These are phyloP conservation scores for Chionomys nivalis DNA, from an alignment of 2,113 vertebrate genomes.

Conservation along the genomic window DNA sequence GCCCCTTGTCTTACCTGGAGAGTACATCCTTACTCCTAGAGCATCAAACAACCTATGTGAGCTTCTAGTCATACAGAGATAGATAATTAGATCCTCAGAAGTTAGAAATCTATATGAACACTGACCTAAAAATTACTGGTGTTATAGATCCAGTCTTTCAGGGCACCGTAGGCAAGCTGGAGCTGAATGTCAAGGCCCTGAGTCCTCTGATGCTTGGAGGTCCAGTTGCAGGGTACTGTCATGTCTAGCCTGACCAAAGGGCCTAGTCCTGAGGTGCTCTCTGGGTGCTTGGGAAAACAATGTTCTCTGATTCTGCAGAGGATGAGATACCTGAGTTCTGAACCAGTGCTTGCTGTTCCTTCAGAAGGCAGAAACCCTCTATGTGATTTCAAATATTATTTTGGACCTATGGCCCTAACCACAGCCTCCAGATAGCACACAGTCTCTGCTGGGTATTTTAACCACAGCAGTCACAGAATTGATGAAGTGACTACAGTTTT, in stretches of 20 bases:
- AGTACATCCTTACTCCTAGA: neutral
- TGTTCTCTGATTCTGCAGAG: neutral
- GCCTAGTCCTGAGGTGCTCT: neutral
- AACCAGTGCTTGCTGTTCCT: neutral
- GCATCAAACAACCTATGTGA: neutral
- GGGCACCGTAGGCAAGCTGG: neutral
- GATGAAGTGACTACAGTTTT: neutral
- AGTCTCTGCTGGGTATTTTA: neutral
- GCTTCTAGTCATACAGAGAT: neutral
- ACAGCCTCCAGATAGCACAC: neutral
- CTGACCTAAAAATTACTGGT: neutral
- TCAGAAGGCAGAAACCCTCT: neutral
- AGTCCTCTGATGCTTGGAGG: neutral
- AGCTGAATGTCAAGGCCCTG: neutral
- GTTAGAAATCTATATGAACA: neutral
- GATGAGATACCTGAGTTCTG: neutral
- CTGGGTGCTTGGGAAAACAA: neutral
- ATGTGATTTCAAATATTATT: neutral
- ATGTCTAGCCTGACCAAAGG: neutral
- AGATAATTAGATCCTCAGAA: neutral
- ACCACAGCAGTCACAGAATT: neutral
- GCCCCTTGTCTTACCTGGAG: neutral
- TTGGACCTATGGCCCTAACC: neutral
- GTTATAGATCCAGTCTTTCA: neutral
- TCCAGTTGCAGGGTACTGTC: neutral